Evolutionary conservation across 2,797 vertebrate species (phyloP), one percentile per base, ranked within the genome.

Genomic region (Microchirus variegatus): DNA sequence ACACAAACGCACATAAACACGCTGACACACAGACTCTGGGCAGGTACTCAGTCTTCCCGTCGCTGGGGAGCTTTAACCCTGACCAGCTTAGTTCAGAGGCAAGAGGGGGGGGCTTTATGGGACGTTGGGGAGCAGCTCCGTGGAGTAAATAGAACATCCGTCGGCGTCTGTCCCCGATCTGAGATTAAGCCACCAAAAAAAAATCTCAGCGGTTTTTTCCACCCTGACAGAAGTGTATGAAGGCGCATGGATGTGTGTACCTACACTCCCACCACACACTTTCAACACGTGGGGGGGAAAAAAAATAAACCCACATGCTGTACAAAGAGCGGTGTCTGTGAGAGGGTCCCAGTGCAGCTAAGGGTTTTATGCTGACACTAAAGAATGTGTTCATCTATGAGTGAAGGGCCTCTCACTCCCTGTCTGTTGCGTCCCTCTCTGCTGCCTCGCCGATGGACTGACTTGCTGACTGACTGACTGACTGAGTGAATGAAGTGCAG

Each of bases 101-200:
- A 40, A 70, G n/a, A n/a, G n/a, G n/a, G n/a, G n/a, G 62, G 63
- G 78, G 84, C 79, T 90, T 90, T 90, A 86, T 73, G 71, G 83
- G 82, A 82, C 85, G 49, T 87, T 49, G 54, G 88, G 85, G 87
- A 89, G 77, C 73, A 52, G 69, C 80, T 81, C 49, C 61, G 19
- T 47, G 64, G 65, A 86, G 84, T 88, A 85, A 88, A 88, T 86
- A 88, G 85, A 88, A 87, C 80, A 83, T 86, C 85, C 80, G 80
- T 64, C 57, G 78, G 75, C 76, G 74, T 83, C 73, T 77, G 65
- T 75, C 74, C 74, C 62, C 84, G 72, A 84, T 82, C 84, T 84
- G 52, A 66, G 76, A 83, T 79, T 81, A 89, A 84, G 84, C 87
- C 75, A 38, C 75, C 59, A 62, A 84, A 22, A 79, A 62, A 84